Conservation (phyloP, 2,797 vertebrate species). For the Diglossa cyanea region DNA sequence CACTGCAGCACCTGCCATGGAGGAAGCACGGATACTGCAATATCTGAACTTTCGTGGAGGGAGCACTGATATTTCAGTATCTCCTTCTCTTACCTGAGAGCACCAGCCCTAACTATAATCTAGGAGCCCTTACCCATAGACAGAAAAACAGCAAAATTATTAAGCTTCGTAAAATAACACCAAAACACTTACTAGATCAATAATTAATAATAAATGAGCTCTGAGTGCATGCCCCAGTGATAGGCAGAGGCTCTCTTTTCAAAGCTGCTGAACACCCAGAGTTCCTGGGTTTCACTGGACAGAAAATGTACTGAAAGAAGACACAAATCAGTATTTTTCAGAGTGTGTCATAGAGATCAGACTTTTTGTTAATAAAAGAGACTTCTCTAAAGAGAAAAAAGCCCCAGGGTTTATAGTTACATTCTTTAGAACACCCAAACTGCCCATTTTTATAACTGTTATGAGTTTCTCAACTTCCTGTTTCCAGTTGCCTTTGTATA, state of each 20-base stretch:
- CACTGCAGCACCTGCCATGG: accelerated
- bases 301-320: not conserved
- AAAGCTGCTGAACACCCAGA: not conserved
- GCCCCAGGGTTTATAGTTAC: not conserved
- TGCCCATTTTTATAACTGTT: not conserved
- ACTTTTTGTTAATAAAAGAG: not conserved
- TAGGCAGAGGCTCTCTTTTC: not conserved
- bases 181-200: not conserved
- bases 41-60: not conserved
- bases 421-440: not conserved
- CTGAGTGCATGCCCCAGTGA: not conserved
- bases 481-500: not conserved
- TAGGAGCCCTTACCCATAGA: not conserved
- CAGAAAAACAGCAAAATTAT: not conserved
- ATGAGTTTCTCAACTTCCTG: not conserved
- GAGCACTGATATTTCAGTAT: accelerated
- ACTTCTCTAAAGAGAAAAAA: not conserved
- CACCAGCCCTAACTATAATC: not conserved
- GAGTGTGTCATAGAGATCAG: not conserved
- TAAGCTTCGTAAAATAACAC: not conserved
- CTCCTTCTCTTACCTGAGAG: not conserved
- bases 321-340: not conserved
- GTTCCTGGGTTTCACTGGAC: not conserved
- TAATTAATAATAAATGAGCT: not conserved
- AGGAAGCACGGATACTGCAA: accelerated